phyloP scores from a whole-genome alignment of 2,113 vertebrate genomes.

The Erpornis zantholeuca region DNA sequence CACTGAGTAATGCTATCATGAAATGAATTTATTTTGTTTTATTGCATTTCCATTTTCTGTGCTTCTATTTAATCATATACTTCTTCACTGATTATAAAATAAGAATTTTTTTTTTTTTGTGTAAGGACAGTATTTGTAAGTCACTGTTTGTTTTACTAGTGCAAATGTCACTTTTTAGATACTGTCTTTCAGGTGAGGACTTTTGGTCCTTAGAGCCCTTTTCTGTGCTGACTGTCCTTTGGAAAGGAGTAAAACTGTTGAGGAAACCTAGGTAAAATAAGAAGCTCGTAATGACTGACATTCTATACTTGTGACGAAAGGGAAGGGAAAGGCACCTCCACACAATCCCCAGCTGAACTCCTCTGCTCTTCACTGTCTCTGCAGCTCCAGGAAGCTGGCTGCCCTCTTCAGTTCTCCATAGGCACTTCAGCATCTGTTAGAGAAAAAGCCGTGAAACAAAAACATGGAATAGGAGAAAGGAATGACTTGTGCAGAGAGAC shows the following conservation, averaged over 20 bases:
- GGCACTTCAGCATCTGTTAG: neutral
- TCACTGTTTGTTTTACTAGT: neutral
- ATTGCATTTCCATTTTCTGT: neutral
- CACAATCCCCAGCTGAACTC: neutral
- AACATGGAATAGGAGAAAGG: neutral
- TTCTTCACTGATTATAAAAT: neutral
- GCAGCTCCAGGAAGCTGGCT: neutral
- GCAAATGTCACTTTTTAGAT: neutral
- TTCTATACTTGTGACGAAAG: neutral
- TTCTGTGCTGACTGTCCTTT: neutral
- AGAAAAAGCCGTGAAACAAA: neutral
- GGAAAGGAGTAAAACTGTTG: neutral
- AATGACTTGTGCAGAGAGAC: neutral
- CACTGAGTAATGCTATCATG: neutral
- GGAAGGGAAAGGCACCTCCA: neutral
- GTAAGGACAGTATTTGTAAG: neutral
- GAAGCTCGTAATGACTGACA: neutral
- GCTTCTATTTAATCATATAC: neutral
- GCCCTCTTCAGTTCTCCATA: neutral
- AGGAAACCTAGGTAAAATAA: neutral
- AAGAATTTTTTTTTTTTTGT: neutral
- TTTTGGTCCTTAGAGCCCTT: neutral
- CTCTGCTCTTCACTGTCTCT: rapidly evolving
- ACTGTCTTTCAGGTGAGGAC: neutral
- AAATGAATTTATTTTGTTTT: neutral